phyloP scores from a whole-genome alignment of 2,888 invertebrate genomes.

The Leucophora obtusa region DNA sequence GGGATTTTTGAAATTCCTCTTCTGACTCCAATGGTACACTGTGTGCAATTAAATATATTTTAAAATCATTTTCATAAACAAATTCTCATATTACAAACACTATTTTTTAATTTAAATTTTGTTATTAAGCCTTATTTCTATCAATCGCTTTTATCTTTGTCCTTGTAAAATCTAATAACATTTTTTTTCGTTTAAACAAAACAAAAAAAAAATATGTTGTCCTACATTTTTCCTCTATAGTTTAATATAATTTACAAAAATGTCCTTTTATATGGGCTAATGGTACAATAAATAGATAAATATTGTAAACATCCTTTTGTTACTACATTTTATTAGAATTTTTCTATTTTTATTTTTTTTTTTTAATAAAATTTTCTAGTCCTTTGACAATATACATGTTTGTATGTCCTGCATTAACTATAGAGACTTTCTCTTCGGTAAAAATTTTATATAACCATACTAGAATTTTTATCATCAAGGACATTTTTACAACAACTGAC shows the following conservation, averaged over 20 bases:
- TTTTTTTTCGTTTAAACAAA: not conserved
- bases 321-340: not conserved
- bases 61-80: too few species aligned
- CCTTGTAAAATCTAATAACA: not conserved
- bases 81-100: not conserved
- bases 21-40: too few species aligned
- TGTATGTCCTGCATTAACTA: not conserved
- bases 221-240: not conserved
- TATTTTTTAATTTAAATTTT: not conserved
- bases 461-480: not conserved
- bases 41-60: too few species aligned
- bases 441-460: not conserved
- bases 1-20: too few species aligned
- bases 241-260: constrained; percentile 1
- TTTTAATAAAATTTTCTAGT: not conserved
- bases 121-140: not conserved
- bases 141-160: not conserved
- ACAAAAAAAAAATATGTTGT: not conserved
- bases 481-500: not conserved
- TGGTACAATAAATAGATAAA: not conserved
- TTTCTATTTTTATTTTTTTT: not conserved
- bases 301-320: constrained; percentile 1
- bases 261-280: not conserved
- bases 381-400: not conserved
- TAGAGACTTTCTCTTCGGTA: not conserved